Conservation (phyloP, 2,797 vertebrate species). For the Luscinia luscinia region DNA sequence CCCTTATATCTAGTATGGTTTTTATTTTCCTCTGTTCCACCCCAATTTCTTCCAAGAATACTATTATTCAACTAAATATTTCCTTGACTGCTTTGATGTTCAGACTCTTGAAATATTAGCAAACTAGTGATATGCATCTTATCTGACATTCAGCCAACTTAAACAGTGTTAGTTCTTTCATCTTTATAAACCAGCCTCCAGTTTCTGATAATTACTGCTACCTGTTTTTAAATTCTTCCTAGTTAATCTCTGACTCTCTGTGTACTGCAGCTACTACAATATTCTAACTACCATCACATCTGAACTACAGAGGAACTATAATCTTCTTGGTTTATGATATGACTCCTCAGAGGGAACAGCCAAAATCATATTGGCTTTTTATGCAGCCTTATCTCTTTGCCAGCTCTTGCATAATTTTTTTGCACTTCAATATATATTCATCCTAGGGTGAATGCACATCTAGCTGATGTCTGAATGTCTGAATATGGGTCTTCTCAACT, state of each 20-base stretch:
- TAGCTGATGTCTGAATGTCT: not conserved
- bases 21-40: not conserved
- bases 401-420: slow-evolving; percentile 18
- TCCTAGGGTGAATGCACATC: not conserved
- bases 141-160: slow-evolving; percentile 11
- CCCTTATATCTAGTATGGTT: not conserved
- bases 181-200: slow-evolving; percentile 28
- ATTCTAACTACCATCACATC: not conserved
- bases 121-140: not conserved
- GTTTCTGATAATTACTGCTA: not conserved
- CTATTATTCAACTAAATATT: slow-evolving; percentile 27
- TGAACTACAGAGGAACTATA: not conserved
- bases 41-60: not conserved
- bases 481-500: not conserved
- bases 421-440: not conserved
- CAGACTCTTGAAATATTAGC: not conserved
- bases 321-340: not conserved
- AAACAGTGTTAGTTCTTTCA: slow-evolving; percentile 24
- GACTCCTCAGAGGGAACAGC: not conserved
- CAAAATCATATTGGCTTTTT: slow-evolving; percentile 8
- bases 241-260: not conserved
- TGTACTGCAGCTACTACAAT: not conserved
- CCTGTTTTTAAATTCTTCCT: slow-evolving; percentile 19
- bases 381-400: not conserved
- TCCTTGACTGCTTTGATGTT: slow-evolving; percentile 32